These are phyloP conservation scores for Xenus cinereus DNA, from an alignment of 2,113 vertebrate genomes.

Conservation along the genomic window DNA sequence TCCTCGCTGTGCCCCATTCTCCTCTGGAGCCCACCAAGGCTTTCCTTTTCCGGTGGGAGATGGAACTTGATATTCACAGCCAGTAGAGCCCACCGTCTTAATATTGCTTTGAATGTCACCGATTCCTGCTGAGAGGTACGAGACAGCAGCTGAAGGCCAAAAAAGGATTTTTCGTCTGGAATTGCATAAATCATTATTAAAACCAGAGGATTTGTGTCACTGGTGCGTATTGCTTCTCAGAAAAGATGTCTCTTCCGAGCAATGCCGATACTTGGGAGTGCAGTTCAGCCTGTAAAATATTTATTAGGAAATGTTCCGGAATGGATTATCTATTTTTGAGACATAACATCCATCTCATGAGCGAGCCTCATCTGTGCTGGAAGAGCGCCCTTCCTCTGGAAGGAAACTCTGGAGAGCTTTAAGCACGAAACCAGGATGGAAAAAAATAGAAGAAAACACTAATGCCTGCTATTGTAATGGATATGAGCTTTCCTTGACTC, in stretches of 20 bases:
- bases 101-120: neutral
- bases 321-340: neutral
- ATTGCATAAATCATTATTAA: neutral
- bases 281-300: neutral
- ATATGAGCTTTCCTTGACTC: constrained; percentile 75
- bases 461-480: constrained; percentile 84
- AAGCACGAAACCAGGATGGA: constrained; percentile 84
- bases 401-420: constrained; percentile 87
- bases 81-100: neutral
- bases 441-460: constrained; percentile 83
- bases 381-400: constrained; percentile 81
- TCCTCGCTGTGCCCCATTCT: neutral
- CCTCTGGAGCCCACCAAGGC: neutral
- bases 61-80: neutral
- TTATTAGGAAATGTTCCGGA: neutral
- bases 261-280: neutral
- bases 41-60: neutral
- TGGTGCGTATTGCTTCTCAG: neutral
- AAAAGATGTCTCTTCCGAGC: neutral
- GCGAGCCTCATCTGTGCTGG: constrained; percentile 81
- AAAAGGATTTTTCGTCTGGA: neutral
- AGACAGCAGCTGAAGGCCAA: neutral
- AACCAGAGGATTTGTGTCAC: neutral
- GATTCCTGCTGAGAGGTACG: neutral
- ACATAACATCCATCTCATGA: neutral